phyloP scores from a whole-genome alignment of 2,113 vertebrate genomes.

The Hydropotes inermis region DNA sequence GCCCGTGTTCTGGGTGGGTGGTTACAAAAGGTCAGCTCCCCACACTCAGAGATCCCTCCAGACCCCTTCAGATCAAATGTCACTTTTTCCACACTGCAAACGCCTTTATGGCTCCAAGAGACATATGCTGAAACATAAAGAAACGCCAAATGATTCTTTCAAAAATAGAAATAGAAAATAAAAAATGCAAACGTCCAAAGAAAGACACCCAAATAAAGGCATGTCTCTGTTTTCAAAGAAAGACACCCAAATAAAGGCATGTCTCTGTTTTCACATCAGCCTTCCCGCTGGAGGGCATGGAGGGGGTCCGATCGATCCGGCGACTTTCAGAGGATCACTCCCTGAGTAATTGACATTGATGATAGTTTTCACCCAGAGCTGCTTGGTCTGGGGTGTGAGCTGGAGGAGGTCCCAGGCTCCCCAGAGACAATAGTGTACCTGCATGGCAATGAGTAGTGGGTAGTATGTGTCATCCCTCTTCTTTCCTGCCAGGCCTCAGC shows the following conservation, averaged over 20 bases:
- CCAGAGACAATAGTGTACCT: not conserved
- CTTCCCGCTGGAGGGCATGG: not conserved
- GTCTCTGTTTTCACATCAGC: not conserved
- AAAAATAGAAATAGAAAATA: slow-evolving; percentile 44
- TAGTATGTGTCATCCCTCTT: not conserved
- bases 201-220: slow-evolving; percentile 26
- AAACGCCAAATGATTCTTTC: slow-evolving; percentile 23
- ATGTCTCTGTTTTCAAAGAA: not conserved
- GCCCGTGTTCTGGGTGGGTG: not conserved
- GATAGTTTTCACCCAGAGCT: not conserved
- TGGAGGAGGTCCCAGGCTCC: not conserved
- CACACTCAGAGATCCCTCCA: not conserved
- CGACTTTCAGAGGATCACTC: not conserved
- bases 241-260: not conserved
- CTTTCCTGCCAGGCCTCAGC: not conserved
- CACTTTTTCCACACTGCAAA: slow-evolving; percentile 45
- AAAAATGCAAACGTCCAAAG: slow-evolving; percentile 44
- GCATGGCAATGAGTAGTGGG: not conserved
- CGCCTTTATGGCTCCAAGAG: slow-evolving; percentile 2
- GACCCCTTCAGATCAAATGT: slow-evolving; percentile 38
- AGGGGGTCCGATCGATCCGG: not conserved
- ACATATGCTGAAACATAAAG: slow-evolving; percentile 42
- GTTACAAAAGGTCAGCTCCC: slow-evolving; percentile 26
- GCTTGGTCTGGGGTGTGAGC: not conserved
- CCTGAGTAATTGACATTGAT: not conserved